Conservation (phyloP, 2,797 vertebrate species). For the Artibeus lituratus region DNA sequence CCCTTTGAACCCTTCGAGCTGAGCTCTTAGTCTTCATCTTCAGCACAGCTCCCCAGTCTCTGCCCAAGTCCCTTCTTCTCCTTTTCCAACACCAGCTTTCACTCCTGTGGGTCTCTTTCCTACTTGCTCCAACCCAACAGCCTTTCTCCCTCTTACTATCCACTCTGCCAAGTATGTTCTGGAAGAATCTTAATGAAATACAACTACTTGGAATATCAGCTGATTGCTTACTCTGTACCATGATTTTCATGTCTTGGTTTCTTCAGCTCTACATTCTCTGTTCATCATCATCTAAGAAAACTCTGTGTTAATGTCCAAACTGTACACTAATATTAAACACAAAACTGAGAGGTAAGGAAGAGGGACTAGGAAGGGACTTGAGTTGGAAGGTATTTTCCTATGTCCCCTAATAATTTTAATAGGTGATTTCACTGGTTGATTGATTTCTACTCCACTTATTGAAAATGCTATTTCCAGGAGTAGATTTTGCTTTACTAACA, state of each 20-base stretch:
- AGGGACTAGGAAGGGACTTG: background rate
- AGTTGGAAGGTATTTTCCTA: background rate
- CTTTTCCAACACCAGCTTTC: background rate
- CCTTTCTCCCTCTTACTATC: background rate
- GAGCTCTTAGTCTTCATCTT: background rate
- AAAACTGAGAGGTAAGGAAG: background rate
- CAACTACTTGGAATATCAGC: background rate
- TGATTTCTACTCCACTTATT: background rate
- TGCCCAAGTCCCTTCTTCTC: background rate
- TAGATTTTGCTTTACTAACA: background rate
- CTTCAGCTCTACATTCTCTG: background rate
- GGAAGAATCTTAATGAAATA: background rate
- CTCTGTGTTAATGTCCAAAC: background rate
- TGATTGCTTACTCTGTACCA: background rate
- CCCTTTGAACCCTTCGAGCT: background rate
- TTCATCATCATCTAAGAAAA: background rate
- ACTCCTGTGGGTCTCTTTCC: background rate
- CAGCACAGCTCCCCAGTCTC: fast-evolving
- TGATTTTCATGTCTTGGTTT: background rate
- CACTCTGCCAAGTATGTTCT: background rate
- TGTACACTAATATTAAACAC: background rate
- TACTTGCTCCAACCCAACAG: background rate
- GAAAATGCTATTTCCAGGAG: conserved; percentile 8
- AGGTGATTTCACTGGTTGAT: background rate
- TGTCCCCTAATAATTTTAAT: background rate